These are phyloP conservation scores for Drosophila saltans DNA, from an alignment of 1,140 invertebrate species.

Conservation along the genomic window DNA sequence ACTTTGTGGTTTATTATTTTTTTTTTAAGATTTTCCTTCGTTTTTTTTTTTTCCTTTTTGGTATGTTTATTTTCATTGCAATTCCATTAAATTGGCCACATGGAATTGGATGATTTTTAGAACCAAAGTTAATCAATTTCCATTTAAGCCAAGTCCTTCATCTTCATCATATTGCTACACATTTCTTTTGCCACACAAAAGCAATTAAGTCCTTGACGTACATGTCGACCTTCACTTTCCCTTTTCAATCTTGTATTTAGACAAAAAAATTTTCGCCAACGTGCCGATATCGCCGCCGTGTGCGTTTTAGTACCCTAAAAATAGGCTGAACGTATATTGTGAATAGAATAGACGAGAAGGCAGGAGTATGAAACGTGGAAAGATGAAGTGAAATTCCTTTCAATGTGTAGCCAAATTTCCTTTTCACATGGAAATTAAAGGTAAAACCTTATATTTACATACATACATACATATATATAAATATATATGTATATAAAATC, in stretches of 20 bases:
- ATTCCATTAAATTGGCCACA: background rate
- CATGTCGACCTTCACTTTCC: conserved; percentile 17
- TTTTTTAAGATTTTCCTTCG: too few species aligned
- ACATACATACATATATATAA: background rate
- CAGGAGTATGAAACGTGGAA: background rate
- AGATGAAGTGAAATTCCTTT: conserved; percentile 29
- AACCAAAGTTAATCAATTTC: conserved; percentile 9
- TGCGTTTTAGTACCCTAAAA: conserved; percentile 53
- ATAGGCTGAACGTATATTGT: conserved; percentile 22
- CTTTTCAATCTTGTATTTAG: conserved; percentile 19
- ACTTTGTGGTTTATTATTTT: background rate
- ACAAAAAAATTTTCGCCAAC: background rate
- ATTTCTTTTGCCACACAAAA: conserved; percentile 5
- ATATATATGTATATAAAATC: background rate
- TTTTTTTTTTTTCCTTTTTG: background rate
- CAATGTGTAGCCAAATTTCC: background rate
- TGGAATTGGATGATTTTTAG: background rate
- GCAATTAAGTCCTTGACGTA: conserved; percentile 26
- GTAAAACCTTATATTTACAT: conserved; percentile 3
- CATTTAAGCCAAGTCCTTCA: background rate
- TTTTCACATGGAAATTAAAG: background rate
- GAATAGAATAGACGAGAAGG: conserved; percentile 45
- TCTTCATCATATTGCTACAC: conserved; percentile 6
- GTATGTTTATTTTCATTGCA: background rate
- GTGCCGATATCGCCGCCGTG: conserved; percentile 36